These are phyloP conservation scores for Heliconius nattereri DNA, from an alignment of 1,140 invertebrate genomes.

Conservation along the genomic window DNA sequence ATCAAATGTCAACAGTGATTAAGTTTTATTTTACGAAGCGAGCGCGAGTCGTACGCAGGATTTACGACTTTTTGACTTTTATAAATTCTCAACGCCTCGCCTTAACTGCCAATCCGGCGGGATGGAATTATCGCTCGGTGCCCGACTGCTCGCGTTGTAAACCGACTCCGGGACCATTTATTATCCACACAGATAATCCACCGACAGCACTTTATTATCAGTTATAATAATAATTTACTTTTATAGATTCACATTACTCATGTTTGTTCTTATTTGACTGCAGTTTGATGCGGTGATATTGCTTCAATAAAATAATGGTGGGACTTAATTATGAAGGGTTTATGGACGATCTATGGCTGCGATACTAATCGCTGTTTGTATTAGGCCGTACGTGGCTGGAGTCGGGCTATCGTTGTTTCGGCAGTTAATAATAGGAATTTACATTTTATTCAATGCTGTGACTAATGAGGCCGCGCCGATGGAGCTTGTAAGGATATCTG, in stretches of 20 bases:
- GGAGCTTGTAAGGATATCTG: slow-evolving; percentile 63
- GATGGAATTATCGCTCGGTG: slow-evolving; percentile 70
- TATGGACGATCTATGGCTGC: slow-evolving; percentile 39
- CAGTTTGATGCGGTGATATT: slow-evolving; percentile 66
- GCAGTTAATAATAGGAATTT: slow-evolving; percentile 59
- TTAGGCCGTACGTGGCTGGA: slow-evolving; percentile 41
- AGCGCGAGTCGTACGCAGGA: slow-evolving; percentile 46
- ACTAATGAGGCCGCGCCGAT: slow-evolving; percentile 60
- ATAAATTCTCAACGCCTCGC: slow-evolving; percentile 72
- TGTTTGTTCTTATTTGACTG: slow-evolving; percentile 79
- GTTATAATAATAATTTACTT: slow-evolving; percentile 81
- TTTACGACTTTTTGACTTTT: slow-evolving; percentile 79
- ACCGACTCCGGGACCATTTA: slow-evolving; percentile 68
- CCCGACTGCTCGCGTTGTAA: slow-evolving; percentile 67
- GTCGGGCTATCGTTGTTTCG: slow-evolving; percentile 59
- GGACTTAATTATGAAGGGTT: slow-evolving; percentile 60
- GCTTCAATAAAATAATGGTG: slow-evolving; percentile 68
- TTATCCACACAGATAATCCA: slow-evolving; percentile 77
- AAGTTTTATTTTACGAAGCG: slow-evolving; percentile 70
- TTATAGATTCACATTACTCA: slow-evolving; percentile 79
- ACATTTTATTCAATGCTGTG: slow-evolving; percentile 72
- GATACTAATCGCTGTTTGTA: slow-evolving; percentile 51
- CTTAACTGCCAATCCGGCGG: slow-evolving; percentile 69
- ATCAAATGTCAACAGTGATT: slow-evolving; percentile 78
- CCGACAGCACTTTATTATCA: slow-evolving; percentile 79